phyloP scores from a whole-genome alignment of 2,797 vertebrate species.

The Scarus forsteni region DNA sequence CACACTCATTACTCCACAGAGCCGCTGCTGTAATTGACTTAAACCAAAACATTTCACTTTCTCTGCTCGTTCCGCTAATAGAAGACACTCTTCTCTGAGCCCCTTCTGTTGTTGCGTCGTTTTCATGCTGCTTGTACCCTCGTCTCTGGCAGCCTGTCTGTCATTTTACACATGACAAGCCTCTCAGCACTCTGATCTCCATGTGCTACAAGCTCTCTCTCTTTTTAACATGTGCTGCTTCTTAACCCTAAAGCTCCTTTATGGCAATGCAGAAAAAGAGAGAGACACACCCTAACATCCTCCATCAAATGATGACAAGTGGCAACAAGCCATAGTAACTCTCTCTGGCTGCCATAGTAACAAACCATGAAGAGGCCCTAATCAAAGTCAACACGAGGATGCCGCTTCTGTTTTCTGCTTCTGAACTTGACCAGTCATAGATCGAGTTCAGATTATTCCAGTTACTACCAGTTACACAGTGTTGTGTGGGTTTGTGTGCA shows the following conservation, averaged over 20 bases:
- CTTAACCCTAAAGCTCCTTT: slow-evolving; percentile 28
- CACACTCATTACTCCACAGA: slow-evolving; percentile 55
- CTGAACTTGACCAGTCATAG: background rate
- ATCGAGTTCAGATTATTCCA: slow-evolving; percentile 10
- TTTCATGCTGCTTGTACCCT: slow-evolving; percentile 45
- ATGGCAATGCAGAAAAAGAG: slow-evolving; percentile 1
- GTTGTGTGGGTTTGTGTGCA: background rate
- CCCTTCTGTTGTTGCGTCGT: slow-evolving; percentile 30
- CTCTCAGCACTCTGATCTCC: slow-evolving; percentile 39
- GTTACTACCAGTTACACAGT: background rate
- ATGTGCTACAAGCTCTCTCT: slow-evolving; percentile 29
- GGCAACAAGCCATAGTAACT: slow-evolving; percentile 53
- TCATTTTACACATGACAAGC: slow-evolving; percentile 41
- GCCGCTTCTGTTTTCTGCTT: slow-evolving; percentile 22
- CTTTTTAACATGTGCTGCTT: slow-evolving; percentile 8
- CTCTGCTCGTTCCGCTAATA: slow-evolving; percentile 28
- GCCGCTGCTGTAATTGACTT: slow-evolving; percentile 63
- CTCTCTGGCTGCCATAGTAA: slow-evolving; percentile 62
- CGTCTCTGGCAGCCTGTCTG: slow-evolving; percentile 26
- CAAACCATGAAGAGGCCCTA: slow-evolving; percentile 44
- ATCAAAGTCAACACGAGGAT: slow-evolving; percentile 47
- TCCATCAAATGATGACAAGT: slow-evolving; percentile 35
- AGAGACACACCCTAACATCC: slow-evolving; percentile 9
- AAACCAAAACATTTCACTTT: slow-evolving; percentile 56
- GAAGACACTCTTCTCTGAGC: slow-evolving; percentile 38